Conservation (phyloP, 1,140 invertebrate genomes). For the Anastrepha obliqua region DNA sequence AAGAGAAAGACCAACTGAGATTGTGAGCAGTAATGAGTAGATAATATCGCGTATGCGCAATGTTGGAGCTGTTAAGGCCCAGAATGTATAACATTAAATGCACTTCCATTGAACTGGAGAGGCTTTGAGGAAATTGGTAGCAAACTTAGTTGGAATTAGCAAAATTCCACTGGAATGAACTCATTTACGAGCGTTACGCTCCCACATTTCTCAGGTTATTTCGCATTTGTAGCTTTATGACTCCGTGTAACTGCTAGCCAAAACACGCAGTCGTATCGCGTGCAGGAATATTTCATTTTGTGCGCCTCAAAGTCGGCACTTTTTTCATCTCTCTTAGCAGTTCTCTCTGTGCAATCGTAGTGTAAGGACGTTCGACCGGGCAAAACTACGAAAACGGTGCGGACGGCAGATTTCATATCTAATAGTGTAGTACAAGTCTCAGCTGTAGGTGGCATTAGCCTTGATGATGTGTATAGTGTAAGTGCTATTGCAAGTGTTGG, state of each 20-base stretch:
- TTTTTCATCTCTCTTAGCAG: conserved; percentile 61
- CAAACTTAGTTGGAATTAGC: background rate
- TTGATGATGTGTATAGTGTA: background rate
- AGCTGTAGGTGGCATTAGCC: background rate
- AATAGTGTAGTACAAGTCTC: background rate
- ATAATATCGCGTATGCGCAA: no score
- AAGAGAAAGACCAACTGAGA: no score
- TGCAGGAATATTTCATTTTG: background rate
- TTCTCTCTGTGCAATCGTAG: conserved; percentile 72
- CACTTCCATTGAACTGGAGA: background rate
- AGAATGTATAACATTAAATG: no score
- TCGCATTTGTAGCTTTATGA: no score
- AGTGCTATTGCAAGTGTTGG: background rate
- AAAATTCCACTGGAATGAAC: background rate
- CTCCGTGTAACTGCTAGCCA: background rate
- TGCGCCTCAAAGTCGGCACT: conserved; percentile 50
- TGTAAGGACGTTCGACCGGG: conserved; percentile 69
- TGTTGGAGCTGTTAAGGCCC: no score
- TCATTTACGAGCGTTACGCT: background rate
- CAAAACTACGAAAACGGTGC: conserved; percentile 5
- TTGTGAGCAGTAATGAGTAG: no score
- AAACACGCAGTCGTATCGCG: background rate
- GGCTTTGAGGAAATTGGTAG: background rate
- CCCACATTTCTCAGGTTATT: background rate
- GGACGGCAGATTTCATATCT: conserved; percentile 1